Evolutionary conservation across 2,888 invertebrate genomes (phyloP).

Genomic region (Sarcophaga subvicina): DNA sequence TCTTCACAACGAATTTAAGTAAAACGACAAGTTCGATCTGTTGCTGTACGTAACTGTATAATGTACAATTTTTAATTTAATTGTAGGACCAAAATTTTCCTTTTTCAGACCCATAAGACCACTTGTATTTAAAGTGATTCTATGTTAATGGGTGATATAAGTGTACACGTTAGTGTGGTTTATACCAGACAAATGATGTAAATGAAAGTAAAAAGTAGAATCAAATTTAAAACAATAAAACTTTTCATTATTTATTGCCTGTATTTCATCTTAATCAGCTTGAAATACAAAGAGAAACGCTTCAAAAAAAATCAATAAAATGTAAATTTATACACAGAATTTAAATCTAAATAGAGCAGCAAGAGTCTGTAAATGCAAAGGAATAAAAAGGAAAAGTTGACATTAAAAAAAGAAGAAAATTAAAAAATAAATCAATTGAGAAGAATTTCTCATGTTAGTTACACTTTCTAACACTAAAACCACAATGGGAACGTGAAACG

Average conservation of each 20-base stretch:
- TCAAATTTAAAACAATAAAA: neutral
- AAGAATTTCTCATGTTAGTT: neutral
- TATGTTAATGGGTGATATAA: too few relatives aligned
- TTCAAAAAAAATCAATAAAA: conserved; percentile 56
- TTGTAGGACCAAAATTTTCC: too few relatives aligned
- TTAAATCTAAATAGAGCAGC: conserved; percentile 14
- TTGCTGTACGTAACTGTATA: too few relatives aligned
- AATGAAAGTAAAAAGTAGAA: neutral
- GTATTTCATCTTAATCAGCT: conserved; percentile 66
- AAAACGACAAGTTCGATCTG: too few relatives aligned
- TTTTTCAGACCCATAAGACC: too few relatives aligned
- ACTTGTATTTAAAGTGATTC: too few relatives aligned
- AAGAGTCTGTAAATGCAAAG: neutral
- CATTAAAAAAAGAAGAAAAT: neutral
- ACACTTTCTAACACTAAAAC: neutral
- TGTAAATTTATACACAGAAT: conserved; percentile 28
- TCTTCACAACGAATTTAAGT: too few relatives aligned
- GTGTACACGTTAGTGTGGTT: too few relatives aligned
- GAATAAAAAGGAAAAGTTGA: neutral
- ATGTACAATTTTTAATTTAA: too few relatives aligned
- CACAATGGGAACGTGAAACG: neutral
- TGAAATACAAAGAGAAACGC: conserved; percentile 30
- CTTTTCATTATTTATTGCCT: conserved; percentile 53
- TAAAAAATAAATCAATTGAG: neutral
- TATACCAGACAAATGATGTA: neutral